Base-by-base conservation (phyloP, 1,140 invertebrate genomes). In the Drosophila mayri region DNA sequence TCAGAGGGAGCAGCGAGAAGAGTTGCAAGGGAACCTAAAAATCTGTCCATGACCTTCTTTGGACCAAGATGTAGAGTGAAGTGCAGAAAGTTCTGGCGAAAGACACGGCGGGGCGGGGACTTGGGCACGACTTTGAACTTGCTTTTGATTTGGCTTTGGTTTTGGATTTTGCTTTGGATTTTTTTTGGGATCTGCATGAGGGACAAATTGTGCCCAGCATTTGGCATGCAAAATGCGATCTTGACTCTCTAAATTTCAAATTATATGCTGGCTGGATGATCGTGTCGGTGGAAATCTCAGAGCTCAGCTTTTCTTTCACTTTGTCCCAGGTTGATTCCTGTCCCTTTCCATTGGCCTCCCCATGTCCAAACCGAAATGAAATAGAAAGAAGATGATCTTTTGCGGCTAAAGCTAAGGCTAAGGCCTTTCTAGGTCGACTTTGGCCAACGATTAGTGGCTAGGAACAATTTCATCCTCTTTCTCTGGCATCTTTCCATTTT, bases 21-120 rank as follows among this genome's bases (percentile, higher is more conserved):
- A 38, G 41, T 28, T 47, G 40, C 40, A n/a, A 60, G 58, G 58
- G 61, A 84, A 70, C 76, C 84, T 72, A 76, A 72, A 88, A 90
- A 88, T 90, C 85, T 79, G 85, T 88, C 85, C 85, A 88, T 88
- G 85, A 88, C 85, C 85, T 88, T 88, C 85, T 88, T 88, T 90
- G 86, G 77, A 49, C 55, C 47, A 22, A 68, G 72, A 62, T 77
- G 58, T 73, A 54, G 62, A 61, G 76, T 58, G 57, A 76, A 68
- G 79, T 71, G 59, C 74, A 35, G 52, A 62, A 57, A 74, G 79
- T 82, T 85, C 77, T 85, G 78, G 66, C 12, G 30, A 59, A 71
- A 25, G 14, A 35, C 11, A 35, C 14, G 22, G 65, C 50, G 66
- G 66, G 35, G 22, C 28, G 43, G 43, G 54, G 37, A 40, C 66